Base-by-base conservation (phyloP, 2,113 vertebrate species). In the Alexandromys fortis region DNA sequence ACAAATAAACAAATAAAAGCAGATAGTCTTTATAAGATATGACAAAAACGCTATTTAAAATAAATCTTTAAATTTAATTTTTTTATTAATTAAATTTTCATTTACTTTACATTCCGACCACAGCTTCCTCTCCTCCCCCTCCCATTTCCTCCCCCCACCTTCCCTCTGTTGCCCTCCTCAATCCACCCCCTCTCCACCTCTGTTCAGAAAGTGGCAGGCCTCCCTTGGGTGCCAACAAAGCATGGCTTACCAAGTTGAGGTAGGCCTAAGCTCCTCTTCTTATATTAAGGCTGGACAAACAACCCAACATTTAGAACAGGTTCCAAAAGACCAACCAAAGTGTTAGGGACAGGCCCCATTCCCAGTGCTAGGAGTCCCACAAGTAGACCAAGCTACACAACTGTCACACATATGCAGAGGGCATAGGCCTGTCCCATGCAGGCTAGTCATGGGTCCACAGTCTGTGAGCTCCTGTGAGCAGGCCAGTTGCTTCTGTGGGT, bases 41-140 rank as follows among this genome's bases (percentile, higher is more conserved):
- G 35, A 52, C n/a, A 76, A 73, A 92, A 92, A n/a, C 45, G 89
- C 77, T 82, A 72, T 68, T 38, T 76, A 94, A 92, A 93, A 12
- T 88, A 35, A 45, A 5, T 94, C 94, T 95, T 85, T 77, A 33
- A 70, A 65, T 65, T 65, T 65, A 12, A 35, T 70, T 70, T 68
- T 67, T 35, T 68, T 68, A 68, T 68, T 33, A 33, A 33, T 33
- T 68, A 68, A 68, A 33, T 35, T 70, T 70, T 70, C 14, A 70
- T 70, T 70, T 35, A 70, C 14, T 70, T 70, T 70, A 70, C 14
- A 35, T 33, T 14, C 67, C 0, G 2, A 70, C 67, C 67, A 35
- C 30, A 70, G 67, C 67, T 70, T 68, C 65, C 65, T 28, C 28
- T 14, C 30, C 5, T 5, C 67, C 28, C 5, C 30, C 2, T 12